These are phyloP conservation scores for Drosophila fulvimacula DNA, from an alignment of 2,888 invertebrate genomes.

Conservation along the genomic window DNA sequence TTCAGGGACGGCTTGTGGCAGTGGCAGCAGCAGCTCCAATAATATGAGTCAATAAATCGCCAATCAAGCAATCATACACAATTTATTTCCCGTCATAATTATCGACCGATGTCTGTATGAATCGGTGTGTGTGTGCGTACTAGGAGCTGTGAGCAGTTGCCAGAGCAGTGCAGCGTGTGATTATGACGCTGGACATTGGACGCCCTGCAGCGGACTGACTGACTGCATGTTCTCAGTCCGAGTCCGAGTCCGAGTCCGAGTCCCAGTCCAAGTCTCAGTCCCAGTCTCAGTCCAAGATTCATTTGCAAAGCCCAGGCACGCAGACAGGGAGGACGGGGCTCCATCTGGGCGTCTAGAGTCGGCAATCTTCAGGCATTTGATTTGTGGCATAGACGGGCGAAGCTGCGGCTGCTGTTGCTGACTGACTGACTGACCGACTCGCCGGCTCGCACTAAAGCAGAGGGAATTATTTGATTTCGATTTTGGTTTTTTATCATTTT, in stretches of 20 bases:
- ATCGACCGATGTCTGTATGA: constrained; percentile 54
- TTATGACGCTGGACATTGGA: constrained; percentile 79
- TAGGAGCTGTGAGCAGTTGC: constrained; percentile 24
- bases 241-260: constrained; percentile 19
- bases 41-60: constrained; percentile 83
- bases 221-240: constrained; percentile 43
- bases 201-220: constrained; percentile 70
- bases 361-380: constrained; percentile 62
- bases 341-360: constrained; percentile 27
- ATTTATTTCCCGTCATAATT: constrained; percentile 84
- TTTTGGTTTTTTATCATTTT: constrained; percentile 68
- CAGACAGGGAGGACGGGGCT: constrained; percentile 19
- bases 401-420: constrained; percentile 14
- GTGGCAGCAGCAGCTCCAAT: constrained; percentile 65
- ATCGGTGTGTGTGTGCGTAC: constrained; percentile 9
- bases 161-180: constrained; percentile 65
- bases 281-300: constrained; percentile 31
- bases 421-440: constrained; percentile 18
- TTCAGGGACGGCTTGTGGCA: constrained; percentile 37
- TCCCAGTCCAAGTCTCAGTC: neutral
- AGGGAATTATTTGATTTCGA: constrained; percentile 64
- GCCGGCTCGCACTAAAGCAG: constrained; percentile 18
- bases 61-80: constrained; percentile 83
- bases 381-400: constrained; percentile 76
- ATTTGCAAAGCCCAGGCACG: constrained; percentile 37